Evolutionary conservation across 2,113 vertebrate species (phyloP).

Genomic region (Myxocyprinus asiaticus): DNA sequence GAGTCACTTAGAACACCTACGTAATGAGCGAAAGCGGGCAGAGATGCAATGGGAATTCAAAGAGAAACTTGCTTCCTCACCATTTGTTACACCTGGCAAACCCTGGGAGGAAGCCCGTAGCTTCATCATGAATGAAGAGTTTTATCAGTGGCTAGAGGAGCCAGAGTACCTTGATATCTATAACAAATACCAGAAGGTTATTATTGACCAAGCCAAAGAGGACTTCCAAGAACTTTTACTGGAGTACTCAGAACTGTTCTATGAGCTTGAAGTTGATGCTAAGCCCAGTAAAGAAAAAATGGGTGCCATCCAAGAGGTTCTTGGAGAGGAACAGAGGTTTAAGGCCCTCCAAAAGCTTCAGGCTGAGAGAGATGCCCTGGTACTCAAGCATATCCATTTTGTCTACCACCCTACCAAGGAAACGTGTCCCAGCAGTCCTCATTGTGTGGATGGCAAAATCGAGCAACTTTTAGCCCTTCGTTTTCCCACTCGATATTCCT

Average conservation of each 20-base stretch:
- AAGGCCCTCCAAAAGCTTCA: slow-evolving; percentile 94
- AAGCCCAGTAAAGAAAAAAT: slow-evolving; percentile 99
- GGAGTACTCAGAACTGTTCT: slow-evolving; percentile 96
- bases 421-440: slow-evolving; percentile 86
- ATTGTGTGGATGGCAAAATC: slow-evolving; percentile 87
- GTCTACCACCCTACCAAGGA: slow-evolving; percentile 98
- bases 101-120: slow-evolving; percentile 96
- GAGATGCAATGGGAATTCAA: slow-evolving; percentile 90
- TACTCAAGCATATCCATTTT: slow-evolving; percentile 98
- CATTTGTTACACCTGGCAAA: slow-evolving; percentile 92
- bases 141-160: slow-evolving; percentile 94
- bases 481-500: slow-evolving; percentile 80
- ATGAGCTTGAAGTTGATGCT: slow-evolving; percentile 94
- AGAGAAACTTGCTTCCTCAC: slow-evolving; percentile 85
- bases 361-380: slow-evolving; percentile 91
- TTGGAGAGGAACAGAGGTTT: slow-evolving; percentile 93
- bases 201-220: slow-evolving; percentile 95
- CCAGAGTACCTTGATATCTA: slow-evolving; percentile 91
- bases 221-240: slow-evolving; percentile 96
- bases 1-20: slow-evolving; percentile 85
- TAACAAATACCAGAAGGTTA: slow-evolving; percentile 90
- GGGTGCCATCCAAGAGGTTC: slow-evolving; percentile 92
- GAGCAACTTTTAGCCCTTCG: slow-evolving; percentile 85
- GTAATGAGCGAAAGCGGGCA: slow-evolving; percentile 83
- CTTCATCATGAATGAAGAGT: slow-evolving; percentile 96